These are phyloP conservation scores for Stramonita haemastoma DNA, from an alignment of 2,888 invertebrate species.

Conservation along the genomic window DNA sequence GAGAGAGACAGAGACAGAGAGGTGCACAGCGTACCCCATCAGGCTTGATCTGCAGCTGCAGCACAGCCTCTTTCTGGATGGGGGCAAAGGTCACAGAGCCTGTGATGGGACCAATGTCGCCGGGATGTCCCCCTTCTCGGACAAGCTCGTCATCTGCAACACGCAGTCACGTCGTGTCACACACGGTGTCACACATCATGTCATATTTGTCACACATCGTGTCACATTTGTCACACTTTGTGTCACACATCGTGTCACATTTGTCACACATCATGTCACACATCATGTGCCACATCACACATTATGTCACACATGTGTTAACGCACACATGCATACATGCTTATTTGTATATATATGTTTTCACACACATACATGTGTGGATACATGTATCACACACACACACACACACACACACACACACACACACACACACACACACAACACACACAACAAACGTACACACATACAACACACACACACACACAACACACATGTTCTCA, in stretches of 20 bases:
- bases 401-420: not conserved
- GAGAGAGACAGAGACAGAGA: not conserved
- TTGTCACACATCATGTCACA: not conserved
- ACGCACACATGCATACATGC: slow-evolving; percentile 5
- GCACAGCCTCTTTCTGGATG: slow-evolving; percentile 52
- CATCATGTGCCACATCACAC: not conserved
- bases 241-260: too few relatives aligned
- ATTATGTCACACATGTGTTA: not conserved
- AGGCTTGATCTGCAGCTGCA: slow-evolving; percentile 63
- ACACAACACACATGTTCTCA: not conserved
- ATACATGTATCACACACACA: not conserved
- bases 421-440: not conserved
- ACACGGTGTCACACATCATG: not conserved
- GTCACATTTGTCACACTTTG: not conserved
- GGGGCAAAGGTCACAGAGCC: slow-evolving; percentile 64
- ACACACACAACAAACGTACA: not conserved
- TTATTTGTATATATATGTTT: not conserved
- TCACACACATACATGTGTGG: slow-evolving; percentile 3
- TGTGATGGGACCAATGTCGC: slow-evolving; percentile 62
- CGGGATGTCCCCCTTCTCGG: slow-evolving; percentile 51
- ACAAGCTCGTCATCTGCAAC: slow-evolving; percentile 58
- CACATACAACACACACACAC: not conserved
- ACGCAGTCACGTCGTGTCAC: not conserved
- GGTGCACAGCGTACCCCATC: slow-evolving; percentile 61
- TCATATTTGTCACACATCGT: not conserved